Conservation (phyloP, 2,888 invertebrate genomes). For the Automeris io region DNA sequence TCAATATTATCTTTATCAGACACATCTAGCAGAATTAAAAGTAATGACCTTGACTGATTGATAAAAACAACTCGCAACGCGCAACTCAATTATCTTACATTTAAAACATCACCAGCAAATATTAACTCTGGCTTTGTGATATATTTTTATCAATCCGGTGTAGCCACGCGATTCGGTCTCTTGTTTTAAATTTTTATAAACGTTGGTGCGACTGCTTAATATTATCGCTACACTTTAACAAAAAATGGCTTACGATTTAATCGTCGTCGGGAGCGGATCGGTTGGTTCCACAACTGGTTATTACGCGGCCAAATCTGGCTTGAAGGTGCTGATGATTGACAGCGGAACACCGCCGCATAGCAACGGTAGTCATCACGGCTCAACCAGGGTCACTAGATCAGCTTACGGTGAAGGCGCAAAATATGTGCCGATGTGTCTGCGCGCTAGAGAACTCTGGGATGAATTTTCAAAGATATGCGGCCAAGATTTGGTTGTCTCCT, state of each 20-base stretch:
- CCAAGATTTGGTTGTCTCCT: not conserved
- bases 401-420: constrained; percentile 9
- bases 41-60: too few relatives aligned
- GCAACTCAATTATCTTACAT: too few relatives aligned
- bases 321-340: constrained; percentile 8
- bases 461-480: not conserved
- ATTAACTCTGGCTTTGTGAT: too few relatives aligned
- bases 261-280: constrained; percentile 9
- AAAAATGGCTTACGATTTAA: constrained; percentile 8
- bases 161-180: too few relatives aligned
- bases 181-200: too few relatives aligned
- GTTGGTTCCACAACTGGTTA: constrained; percentile 8
- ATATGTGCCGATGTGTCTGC: constrained; percentile 5
- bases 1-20: too few relatives aligned
- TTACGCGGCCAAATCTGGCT: constrained; percentile 7
- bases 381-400: constrained; percentile 3
- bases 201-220: too few relatives aligned
- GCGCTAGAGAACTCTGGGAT: constrained; percentile 7
- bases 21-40: too few relatives aligned
- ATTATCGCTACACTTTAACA: too few relatives aligned
- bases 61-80: too few relatives aligned
- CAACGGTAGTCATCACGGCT: constrained; percentile 6
- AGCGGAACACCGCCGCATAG: constrained; percentile 5
- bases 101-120: too few relatives aligned
- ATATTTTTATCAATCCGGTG: too few relatives aligned